Percentiles rank a stretch among this genome's conserved stretches.
phyloP scores from a whole-genome alignment of 2,797 vertebrate species.

The Aphelocoma californica region DNA sequence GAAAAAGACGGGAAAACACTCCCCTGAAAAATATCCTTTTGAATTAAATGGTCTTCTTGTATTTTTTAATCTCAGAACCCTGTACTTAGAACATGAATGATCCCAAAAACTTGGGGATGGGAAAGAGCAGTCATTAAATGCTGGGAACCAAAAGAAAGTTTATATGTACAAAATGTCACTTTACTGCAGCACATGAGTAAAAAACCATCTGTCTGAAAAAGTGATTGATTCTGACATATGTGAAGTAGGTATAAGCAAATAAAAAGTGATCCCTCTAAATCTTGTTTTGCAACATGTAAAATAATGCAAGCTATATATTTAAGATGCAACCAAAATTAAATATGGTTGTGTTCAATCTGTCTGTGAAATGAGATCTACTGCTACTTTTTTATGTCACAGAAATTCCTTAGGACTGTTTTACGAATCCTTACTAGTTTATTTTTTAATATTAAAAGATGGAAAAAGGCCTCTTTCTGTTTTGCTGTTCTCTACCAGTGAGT shows the following conservation, averaged over 20 bases:
- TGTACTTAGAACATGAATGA: not conserved
- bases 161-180: not conserved
- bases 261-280: constrained; percentile 21
- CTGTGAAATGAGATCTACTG: constrained; percentile 35
- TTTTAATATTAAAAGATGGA: constrained; percentile 65
- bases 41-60: not conserved
- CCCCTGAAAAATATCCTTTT: not conserved
- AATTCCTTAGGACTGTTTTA: not conserved
- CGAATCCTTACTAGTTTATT: constrained; percentile 47
- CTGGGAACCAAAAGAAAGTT: not conserved
- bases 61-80: not conserved
- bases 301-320: constrained; percentile 31
- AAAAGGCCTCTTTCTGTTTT: constrained; percentile 62
- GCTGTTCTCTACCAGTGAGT: constrained; percentile 51
- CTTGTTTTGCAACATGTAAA: constrained; percentile 11
- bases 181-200: not conserved
- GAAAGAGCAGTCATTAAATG: not conserved
- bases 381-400: not conserved
- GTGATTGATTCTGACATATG: constrained; percentile 27
- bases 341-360: not conserved
- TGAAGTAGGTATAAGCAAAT: constrained; percentile 34
- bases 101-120: not conserved
- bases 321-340: constrained; percentile 38
- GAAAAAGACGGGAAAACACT: not conserved
- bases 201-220: not conserved